Evolutionary conservation across 2,888 invertebrate species (phyloP).

Genomic region (Linnaemya vulpina): DNA sequence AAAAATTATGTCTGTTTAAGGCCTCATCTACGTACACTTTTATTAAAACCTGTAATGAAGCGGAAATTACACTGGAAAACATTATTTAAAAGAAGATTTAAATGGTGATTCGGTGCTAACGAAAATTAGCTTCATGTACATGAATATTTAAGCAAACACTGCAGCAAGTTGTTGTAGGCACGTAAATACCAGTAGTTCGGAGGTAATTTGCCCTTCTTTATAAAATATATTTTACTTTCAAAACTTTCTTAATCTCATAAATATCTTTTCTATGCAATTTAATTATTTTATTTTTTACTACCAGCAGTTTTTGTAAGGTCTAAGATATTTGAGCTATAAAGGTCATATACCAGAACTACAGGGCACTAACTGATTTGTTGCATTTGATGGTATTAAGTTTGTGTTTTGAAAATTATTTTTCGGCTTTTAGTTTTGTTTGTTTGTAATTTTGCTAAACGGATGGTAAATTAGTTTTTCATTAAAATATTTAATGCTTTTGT

Average conservation of each 20-base stretch:
- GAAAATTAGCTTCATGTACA: neutral
- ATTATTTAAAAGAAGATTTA: constrained; percentile 52
- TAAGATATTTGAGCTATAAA: neutral
- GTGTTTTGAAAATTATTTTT: neutral
- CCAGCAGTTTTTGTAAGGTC: too few relatives aligned
- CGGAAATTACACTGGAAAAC: constrained; percentile 63
- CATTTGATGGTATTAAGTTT: neutral
- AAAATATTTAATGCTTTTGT: constrained; percentile 11
- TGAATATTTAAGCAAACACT: constrained; percentile 4
- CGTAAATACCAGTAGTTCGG: neutral
- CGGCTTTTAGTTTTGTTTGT: neutral
- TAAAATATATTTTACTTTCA: neutral
- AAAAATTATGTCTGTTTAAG: neutral
- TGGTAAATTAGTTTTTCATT: constrained; percentile 60
- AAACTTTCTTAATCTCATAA: too few relatives aligned
- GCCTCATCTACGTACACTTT: constrained; percentile 33
- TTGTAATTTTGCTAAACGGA: constrained; percentile 28
- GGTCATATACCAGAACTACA: neutral
- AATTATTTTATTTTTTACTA: too few relatives aligned
- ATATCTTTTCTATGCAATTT: neutral
- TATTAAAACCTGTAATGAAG: constrained; percentile 58
- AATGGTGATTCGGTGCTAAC: constrained; percentile 34
- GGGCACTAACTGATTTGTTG: neutral
- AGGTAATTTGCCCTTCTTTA: neutral
- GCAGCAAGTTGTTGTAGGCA: neutral